Conservation (phyloP, 2,888 invertebrate genomes). For the Parasteatoda lunata region DNA sequence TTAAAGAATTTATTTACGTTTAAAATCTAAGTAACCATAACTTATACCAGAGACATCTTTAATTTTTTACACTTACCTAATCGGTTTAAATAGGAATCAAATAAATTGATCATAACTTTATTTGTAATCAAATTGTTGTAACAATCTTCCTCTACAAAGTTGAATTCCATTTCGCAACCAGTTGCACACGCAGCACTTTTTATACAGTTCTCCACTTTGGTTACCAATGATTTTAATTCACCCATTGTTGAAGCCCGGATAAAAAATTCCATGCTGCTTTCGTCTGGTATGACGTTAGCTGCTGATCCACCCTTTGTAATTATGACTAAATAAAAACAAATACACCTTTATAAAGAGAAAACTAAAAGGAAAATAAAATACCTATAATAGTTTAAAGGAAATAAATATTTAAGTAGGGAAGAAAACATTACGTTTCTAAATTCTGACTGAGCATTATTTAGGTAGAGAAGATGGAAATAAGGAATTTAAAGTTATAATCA, state of each 20-base stretch:
- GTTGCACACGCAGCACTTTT: conserved; percentile 71
- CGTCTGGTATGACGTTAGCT: conserved; percentile 70
- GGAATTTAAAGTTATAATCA: no score
- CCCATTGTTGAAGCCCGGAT: conserved; percentile 71
- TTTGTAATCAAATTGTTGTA: conserved; percentile 72
- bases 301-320: conserved; percentile 67
- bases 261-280: conserved; percentile 71
- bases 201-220: conserved; percentile 71
- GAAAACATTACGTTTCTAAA: no score
- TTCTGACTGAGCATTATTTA: no score
- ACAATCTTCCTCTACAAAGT: conserved; percentile 2
- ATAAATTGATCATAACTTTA: conserved; percentile 71
- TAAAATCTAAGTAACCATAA: no score
- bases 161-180: conserved; percentile 51
- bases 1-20: no score
- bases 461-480: no score
- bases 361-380: no score
- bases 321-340: conserved; percentile 36
- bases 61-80: conserved; percentile 68
- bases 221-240: conserved; percentile 71
- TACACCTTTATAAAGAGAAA: background rate
- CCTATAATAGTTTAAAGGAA: no score
- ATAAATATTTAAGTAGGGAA: no score
- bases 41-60: no score
- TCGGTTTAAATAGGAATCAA: conserved; percentile 70